phyloP scores from a whole-genome alignment of 2,797 vertebrate species.

The Falco berigora region DNA sequence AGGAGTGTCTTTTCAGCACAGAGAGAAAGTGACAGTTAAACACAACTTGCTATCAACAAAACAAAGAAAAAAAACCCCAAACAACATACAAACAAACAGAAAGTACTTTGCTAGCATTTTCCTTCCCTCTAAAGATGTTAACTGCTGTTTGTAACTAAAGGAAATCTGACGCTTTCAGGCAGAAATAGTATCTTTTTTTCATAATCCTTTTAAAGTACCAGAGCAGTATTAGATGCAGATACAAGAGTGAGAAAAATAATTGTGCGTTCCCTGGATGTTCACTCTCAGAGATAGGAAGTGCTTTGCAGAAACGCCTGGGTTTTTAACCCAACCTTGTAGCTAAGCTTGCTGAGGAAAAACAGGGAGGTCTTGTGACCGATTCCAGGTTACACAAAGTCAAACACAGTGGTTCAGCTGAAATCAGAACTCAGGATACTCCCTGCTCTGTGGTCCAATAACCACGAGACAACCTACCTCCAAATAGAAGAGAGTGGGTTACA shows the following conservation, averaged over 20 bases:
- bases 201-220: background rate
- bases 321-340: background rate
- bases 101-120: background rate
- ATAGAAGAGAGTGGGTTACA: background rate
- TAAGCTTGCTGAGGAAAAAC: background rate
- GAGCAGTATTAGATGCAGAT: background rate
- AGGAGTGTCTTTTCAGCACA: background rate
- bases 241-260: background rate
- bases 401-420: background rate
- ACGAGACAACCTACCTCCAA: constrained; percentile 7
- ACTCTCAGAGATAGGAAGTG: background rate
- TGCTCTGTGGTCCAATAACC: background rate
- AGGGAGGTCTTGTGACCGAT: background rate
- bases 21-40: background rate
- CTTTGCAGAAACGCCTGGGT: background rate
- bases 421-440: background rate
- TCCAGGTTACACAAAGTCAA: constrained; percentile 34
- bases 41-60: background rate
- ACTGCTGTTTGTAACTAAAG: background rate
- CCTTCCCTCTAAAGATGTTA: background rate
- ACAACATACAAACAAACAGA: background rate
- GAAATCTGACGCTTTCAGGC: background rate
- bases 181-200: background rate
- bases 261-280: background rate
- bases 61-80: background rate